These are phyloP conservation scores for Toxostoma redivivum DNA, from an alignment of 2,113 vertebrate species.

Conservation along the genomic window DNA sequence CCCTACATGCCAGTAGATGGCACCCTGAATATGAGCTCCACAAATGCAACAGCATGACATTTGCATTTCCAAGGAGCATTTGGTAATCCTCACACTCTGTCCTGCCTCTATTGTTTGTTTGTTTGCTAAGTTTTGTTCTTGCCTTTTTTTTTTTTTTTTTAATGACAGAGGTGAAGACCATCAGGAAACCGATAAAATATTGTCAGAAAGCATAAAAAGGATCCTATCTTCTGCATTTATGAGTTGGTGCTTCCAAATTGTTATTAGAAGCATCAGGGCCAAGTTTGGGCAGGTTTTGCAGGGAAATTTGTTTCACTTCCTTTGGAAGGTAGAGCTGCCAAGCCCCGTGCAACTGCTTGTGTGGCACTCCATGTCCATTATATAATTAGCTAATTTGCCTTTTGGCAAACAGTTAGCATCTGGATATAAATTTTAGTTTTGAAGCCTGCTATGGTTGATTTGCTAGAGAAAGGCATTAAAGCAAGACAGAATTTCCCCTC, in stretches of 20 bases:
- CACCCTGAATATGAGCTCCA: constrained; percentile 57
- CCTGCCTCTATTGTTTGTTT: neutral
- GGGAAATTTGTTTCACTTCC: neutral
- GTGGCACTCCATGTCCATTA: constrained; percentile 7
- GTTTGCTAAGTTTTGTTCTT: neutral
- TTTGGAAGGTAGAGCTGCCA: constrained; percentile 33
- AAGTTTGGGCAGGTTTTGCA: neutral
- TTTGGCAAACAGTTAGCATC: constrained; percentile 40
- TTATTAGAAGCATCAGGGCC: neutral
- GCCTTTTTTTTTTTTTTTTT: neutral
- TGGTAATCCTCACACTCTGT: neutral
- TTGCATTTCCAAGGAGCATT: neutral
- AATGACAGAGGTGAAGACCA: neutral
- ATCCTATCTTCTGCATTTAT: neutral
- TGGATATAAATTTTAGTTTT: constrained; percentile 42
- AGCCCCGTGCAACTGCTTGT: neutral
- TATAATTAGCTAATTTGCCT: constrained; percentile 42
- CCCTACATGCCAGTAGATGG: constrained; percentile 34
- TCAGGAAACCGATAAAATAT: neutral
- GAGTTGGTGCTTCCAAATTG: neutral
- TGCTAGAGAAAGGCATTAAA: constrained; percentile 5
- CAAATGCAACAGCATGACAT: fast-evolving
- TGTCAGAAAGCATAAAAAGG: neutral
- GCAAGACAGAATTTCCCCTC: neutral
- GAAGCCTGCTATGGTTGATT: neutral